Evolutionary conservation across 2,888 invertebrate species (phyloP).

Genomic region (Cataglyphis cursor): DNA sequence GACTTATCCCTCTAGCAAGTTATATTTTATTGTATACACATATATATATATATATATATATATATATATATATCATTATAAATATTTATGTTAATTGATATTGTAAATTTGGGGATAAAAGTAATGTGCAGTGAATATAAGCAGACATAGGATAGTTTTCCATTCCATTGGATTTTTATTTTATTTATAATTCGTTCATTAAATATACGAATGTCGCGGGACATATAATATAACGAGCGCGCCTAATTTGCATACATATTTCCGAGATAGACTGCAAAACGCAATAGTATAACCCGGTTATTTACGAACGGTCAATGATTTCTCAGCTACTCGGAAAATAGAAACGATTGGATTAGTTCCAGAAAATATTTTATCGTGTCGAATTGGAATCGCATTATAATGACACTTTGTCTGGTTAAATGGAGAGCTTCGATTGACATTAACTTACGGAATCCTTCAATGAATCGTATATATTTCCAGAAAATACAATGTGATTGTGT

Average conservation of each 20-base stretch:
- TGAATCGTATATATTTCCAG: conserved; percentile 38
- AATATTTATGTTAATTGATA: not conserved
- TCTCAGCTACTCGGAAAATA: conserved; percentile 41
- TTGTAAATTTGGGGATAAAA: not conserved
- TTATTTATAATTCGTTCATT: conserved; percentile 26
- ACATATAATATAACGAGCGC: conserved; percentile 15
- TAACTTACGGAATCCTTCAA: conserved; percentile 47
- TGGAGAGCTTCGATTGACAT: conserved; percentile 57
- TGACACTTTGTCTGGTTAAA: conserved; percentile 64
- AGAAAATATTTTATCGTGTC: conserved; percentile 61
- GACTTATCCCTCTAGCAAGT: not conserved
- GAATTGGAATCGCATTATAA: conserved; percentile 58
- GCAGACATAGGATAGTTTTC: not conserved
- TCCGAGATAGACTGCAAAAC: conserved; percentile 31
- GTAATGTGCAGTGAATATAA: not conserved
- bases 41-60: not conserved
- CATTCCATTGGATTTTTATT: not conserved
- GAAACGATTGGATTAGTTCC: conserved; percentile 65
- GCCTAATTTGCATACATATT: conserved; percentile 45
- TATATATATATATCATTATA: not conserved
- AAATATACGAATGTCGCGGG: not conserved
- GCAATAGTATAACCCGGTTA: conserved; percentile 44
- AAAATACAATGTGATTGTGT: conserved; percentile 18
- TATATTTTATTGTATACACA: not conserved
- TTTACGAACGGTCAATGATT: conserved; percentile 31